Base-by-base conservation (phyloP, 2,797 vertebrate genomes). In the Sylvilagus floridanus region DNA sequence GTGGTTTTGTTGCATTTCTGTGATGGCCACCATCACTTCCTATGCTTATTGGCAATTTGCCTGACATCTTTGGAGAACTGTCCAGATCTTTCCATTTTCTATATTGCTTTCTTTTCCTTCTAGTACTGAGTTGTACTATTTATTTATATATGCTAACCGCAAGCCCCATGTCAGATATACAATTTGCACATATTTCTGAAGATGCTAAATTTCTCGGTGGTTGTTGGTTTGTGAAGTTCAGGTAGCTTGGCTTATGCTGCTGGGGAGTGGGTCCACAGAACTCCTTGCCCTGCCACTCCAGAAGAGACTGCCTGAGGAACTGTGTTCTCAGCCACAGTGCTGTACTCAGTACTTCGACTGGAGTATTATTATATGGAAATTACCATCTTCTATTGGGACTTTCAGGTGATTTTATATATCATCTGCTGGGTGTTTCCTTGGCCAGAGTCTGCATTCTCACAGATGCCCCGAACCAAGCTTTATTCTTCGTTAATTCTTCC, bases 151-250 rank as follows among this genome's bases (percentile, higher is more conserved):
- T 26, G 69, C 2, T 84, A 88, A 84, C 50, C 66, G 35, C 1
- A 50, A 85, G 42, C 52, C 1, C 5, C n/a, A 83, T 75, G 69
- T n/a, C 6, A 69, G 54, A 75, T 47, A 90, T 0, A 50, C 26
- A 17, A 69, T 84, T 79, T 84, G 52, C 22, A 77, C 82, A 57
- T 82, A 91, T 89, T 54, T 93, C 52, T 37, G 57, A 28, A 76
- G 54, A 84, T 21, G 54, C 86, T 10, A 60, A 93, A 77, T 57
- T 4, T 24, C 17, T 84, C 37, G 52, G 17, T 75, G 30, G 28
- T 5, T 52, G 32, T 60, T 75, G 14, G 63, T 84, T 75, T 22
- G 11, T 54, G 60, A 21, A 24, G n/a, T 75, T 72, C 83, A 54
- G 60, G 24, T 0, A 60, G 13, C 21, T 90, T 52, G 76, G 30